Base-by-base conservation (phyloP, 2,113 vertebrate species). In the Promerops cafer region DNA sequence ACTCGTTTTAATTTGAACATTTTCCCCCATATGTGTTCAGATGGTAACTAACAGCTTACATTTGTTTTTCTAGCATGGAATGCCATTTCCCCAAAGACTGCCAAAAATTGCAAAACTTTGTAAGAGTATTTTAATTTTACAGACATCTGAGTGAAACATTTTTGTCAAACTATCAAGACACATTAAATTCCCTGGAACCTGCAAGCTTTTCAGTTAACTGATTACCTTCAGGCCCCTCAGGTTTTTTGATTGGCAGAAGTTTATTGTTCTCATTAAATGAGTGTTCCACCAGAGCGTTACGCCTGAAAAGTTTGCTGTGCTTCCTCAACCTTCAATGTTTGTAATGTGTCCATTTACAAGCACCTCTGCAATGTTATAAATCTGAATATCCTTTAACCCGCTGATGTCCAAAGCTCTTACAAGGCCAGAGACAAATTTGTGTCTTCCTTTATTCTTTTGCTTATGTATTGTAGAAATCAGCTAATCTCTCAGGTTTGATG, bases 161-260 rank as follows among this genome's bases (percentile, higher is more conserved):
- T 91, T 93, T 96, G 96, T 97, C 87, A 94, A 85, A 76, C 66
- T 53, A 89, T 95, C 87, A 83, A 90, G 93, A 85, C 69, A 76
- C 63, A 93, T 83, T 96, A 80, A 50, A 88, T 88, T 93, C 82
- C 72, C 70, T 87, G 87, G 78, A 89, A 89, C 74, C 14, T 39
- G 42, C 23, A 77, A 71, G 68, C 16, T 35, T 83, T 80, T 77
- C 71, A 80, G 92, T 93, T 95, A 95, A 93, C 90, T 77, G 66
- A 91, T 96, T 89, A 89, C 75, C 93, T 96, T 91, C 70, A 35
- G 91, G 81, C 45, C 54, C 45, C 83, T 89, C 66, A 85, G 77
- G 39, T 92, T 93, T 89, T 95, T 79, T 96, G 91, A 87, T 30
- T 83, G 94, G 80, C 91, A 91, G 94, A 45, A 85, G 69, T 89